Base-by-base conservation (phyloP, 2,888 invertebrate species). In the Macaria notata region DNA sequence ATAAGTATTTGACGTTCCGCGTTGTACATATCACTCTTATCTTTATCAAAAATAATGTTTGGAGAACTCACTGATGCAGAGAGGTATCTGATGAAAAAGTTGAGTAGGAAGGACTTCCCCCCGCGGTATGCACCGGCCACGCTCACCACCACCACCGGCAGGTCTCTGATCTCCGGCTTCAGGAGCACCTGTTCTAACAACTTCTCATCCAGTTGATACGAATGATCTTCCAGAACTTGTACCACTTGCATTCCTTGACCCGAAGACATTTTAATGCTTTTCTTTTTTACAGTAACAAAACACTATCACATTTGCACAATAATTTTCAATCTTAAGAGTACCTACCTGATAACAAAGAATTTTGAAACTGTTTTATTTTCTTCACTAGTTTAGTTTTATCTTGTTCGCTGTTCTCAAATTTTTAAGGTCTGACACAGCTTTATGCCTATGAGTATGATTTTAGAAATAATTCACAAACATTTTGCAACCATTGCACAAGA, bases 51-150 rank as follows among this genome's bases (percentile, higher is more conserved):
- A 19, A 19, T n/a, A 19, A 19, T 19, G 19, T 19, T 19, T 36
- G 1, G 33, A 36, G 5, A 9, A 46, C 65, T 63, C 47, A 68
- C 71, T 51, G 66, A 38, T 0, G 68, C 52, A 9, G 54, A 42
- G 38, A 73, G 66, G 51, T 72, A 72, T 61, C 69, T 64, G 38
- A 72, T 52, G 49, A 71, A 65, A 61, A 64, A 72, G 60, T 67
- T 66, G 8, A 73, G 64, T 46, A 73, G 54, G 61, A 73, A 73
- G 3, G 73, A 73, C 51, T 73, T 73, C 31, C 72, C 72, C 29
- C 68, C 62, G 41, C 72, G 69, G 64, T 47, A 71, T n/a, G 70
- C 68, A 33, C 72, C 72, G 3, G 71, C 71, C 39, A 73, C 64
- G 64, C 72, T 71, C 31, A 70, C 61, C 30, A 72, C 62, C 43